Conservation (phyloP, 2,797 vertebrate species). For the Falco columbarius region DNA sequence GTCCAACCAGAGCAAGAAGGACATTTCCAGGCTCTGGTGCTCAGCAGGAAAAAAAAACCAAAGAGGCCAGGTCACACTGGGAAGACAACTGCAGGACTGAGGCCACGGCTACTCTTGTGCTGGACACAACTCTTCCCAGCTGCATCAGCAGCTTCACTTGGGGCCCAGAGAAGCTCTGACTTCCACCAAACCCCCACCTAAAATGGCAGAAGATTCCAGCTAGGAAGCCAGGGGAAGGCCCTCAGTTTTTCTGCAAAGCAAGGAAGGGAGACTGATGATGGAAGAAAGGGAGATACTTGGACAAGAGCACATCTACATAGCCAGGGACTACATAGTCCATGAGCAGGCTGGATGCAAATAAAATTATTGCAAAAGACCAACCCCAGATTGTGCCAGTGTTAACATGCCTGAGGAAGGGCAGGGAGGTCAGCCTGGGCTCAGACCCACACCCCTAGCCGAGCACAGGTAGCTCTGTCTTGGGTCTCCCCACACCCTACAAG, state of each 20-base stretch:
- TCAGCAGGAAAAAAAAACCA: not conserved
- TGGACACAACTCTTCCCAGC: not conserved
- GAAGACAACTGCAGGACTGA: not conserved
- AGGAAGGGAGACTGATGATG: not conserved
- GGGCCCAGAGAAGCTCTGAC: not conserved
- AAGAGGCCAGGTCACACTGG: fast-evolving
- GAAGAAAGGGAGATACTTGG: not conserved
- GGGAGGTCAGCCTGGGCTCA: not conserved
- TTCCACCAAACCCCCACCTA: not conserved
- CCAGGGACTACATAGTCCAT: not conserved
- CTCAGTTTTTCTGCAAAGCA: not conserved
- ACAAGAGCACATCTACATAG: not conserved
- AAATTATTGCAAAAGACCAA: not conserved
- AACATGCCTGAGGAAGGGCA: not conserved
- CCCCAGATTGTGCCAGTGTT: fast-evolving
- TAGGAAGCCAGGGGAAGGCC: not conserved
- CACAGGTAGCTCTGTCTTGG: not conserved
- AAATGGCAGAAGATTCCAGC: not conserved
- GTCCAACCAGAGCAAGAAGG: not conserved
- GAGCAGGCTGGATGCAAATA: too few species aligned
- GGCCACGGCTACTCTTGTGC: not conserved
- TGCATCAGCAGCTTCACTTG: not conserved
- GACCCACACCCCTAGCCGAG: not conserved
- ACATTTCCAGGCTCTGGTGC: not conserved
- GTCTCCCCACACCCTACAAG: not conserved